Percentiles rank a stretch among this genome's conserved stretches.
Conservation (phyloP, 2,797 vertebrate species). For the Chanos chanos region DNA sequence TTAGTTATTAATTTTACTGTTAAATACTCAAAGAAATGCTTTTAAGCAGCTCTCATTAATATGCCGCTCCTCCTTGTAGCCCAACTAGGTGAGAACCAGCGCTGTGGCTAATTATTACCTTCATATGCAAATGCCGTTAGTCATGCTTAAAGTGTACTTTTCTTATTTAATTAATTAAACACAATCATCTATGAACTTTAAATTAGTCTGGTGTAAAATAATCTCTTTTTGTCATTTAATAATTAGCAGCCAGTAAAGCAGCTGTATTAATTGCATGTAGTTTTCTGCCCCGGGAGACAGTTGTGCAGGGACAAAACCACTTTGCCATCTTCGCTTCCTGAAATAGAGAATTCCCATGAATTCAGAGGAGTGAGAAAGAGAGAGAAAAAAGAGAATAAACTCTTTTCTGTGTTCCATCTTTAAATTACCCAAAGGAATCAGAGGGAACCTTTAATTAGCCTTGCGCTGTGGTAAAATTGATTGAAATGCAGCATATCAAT, state of each 20-base stretch:
- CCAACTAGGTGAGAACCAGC: slow-evolving; percentile 43
- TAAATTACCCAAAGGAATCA: slow-evolving; percentile 89
- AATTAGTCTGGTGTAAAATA: slow-evolving; percentile 93
- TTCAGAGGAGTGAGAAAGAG: slow-evolving; percentile 58
- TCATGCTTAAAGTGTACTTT: slow-evolving; percentile 70
- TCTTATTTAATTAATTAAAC: slow-evolving; percentile 81
- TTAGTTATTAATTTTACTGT: slow-evolving; percentile 74
- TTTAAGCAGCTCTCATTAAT: slow-evolving; percentile 67
- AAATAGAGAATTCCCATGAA: slow-evolving; percentile 93
- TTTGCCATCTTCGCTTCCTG: slow-evolving; percentile 83
- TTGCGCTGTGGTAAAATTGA: slow-evolving; percentile 83
- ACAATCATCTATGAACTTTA: slow-evolving; percentile 86
- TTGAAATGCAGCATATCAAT: slow-evolving; percentile 91
- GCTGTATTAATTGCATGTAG: slow-evolving; percentile 88
- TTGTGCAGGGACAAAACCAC: slow-evolving; percentile 68
- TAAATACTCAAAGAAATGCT: slow-evolving; percentile 71
- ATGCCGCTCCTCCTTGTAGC: slow-evolving; percentile 39
- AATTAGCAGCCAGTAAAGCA: slow-evolving; percentile 86
- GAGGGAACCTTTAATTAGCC: slow-evolving; percentile 97
- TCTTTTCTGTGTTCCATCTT: slow-evolving; percentile 71
- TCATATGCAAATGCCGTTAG: slow-evolving; percentile 65
- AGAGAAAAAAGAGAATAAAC: slow-evolving; percentile 69
- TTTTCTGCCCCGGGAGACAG: slow-evolving; percentile 76
- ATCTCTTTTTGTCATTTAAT: slow-evolving; percentile 86
- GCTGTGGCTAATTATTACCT: slow-evolving; percentile 62